Conservation (phyloP, 2,797 vertebrate species). For the Poeciliopsis gracilis region DNA sequence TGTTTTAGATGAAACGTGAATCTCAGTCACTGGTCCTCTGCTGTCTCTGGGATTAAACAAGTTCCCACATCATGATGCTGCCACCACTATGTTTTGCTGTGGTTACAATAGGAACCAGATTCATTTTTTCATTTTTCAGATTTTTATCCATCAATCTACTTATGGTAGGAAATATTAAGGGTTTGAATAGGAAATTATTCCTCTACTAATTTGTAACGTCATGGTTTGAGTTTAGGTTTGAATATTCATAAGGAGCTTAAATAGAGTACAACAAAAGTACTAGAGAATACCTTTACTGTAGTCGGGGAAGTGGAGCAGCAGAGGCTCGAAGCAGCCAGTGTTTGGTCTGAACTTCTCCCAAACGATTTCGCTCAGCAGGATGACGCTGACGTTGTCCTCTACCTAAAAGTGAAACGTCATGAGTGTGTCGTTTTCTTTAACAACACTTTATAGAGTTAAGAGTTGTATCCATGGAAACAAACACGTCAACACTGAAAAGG, state of each 20-base stretch:
- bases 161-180: no score
- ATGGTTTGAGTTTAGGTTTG: not conserved
- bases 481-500: not conserved
- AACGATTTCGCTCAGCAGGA: conserved; percentile 94
- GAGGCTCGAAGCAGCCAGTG: conserved; percentile 91
- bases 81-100: no score
- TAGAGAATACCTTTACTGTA: conserved; percentile 92
- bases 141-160: no score
- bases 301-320: conserved; percentile 93
- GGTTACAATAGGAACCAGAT: no score
- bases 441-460: not conserved
- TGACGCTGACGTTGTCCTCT: conserved; percentile 89
- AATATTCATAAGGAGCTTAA: not conserved
- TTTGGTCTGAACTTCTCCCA: conserved; percentile 96
- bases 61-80: no score
- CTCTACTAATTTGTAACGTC: not conserved
- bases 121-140: no score
- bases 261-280: not conserved
- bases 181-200: not conserved
- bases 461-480: not conserved
- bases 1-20: no score
- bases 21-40: no score
- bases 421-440: not conserved
- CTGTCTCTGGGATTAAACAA: no score
- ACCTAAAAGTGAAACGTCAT: conserved; percentile 76